A percentile compares a stretch with the other conserved stretches of the same genome.
Evolutionary conservation across 2,888 invertebrate species (phyloP).

Genomic region (Oscheius sp.): DNA sequence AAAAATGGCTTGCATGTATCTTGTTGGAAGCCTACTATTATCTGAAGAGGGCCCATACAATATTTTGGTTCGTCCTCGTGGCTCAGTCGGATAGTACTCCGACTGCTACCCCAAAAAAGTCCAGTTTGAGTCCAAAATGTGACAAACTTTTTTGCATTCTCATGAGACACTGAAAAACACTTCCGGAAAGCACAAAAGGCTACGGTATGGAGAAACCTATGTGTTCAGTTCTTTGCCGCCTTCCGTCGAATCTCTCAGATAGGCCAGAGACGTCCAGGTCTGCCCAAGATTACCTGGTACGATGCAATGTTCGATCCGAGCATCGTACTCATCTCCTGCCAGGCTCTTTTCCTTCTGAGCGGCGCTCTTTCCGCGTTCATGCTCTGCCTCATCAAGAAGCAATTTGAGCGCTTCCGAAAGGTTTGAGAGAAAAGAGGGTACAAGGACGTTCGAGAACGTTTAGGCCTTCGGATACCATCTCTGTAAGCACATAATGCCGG

Average conservation of each 20-base stretch:
- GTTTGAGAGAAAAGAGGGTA: background rate
- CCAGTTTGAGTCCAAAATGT: background rate
- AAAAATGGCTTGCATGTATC: too few relatives aligned
- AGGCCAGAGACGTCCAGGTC: conserved; percentile 19
- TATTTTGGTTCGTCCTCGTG: background rate
- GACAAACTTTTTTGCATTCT: background rate
- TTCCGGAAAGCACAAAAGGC: background rate
- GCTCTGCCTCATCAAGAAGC: conserved; percentile 26
- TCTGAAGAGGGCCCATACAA: too few relatives aligned
- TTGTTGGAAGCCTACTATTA: too few relatives aligned
- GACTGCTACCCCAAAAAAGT: background rate
- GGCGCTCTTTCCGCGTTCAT: conserved; percentile 18
- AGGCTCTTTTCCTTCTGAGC: conserved; percentile 27
- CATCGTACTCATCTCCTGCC: conserved; percentile 24
- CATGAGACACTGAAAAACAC: background rate
- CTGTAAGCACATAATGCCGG: conserved; percentile 2
- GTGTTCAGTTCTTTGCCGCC: conserved; percentile 2
- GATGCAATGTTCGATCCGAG: conserved; percentile 30
- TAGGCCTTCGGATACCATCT: conserved; percentile 24
- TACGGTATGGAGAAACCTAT: background rate
- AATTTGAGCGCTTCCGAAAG: conserved; percentile 23
- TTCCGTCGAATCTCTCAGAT: conserved; percentile 14
- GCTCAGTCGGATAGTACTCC: background rate
- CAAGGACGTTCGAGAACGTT: background rate
- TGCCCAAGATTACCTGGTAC: conserved; percentile 20